phyloP scores from a whole-genome alignment of 2,113 vertebrate genomes.

The Mormyrus iriodes region DNA sequence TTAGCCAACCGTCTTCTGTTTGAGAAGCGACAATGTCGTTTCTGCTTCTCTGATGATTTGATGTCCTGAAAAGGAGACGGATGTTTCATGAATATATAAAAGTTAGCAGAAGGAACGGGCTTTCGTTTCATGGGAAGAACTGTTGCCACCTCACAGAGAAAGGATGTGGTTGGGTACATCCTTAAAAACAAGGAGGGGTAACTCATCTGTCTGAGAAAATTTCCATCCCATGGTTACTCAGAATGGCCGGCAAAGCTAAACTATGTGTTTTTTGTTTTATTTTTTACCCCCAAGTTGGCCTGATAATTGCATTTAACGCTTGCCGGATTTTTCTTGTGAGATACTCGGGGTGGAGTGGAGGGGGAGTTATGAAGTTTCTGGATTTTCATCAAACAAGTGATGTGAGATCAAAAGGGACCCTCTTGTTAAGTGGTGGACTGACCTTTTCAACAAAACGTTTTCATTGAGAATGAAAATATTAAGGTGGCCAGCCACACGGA shows the following conservation, averaged over 20 bases:
- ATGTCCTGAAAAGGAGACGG: neutral
- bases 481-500: neutral
- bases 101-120: neutral
- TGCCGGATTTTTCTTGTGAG: neutral
- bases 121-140: neutral
- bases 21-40: neutral
- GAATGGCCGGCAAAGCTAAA: neutral
- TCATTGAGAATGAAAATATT: neutral
- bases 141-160: neutral
- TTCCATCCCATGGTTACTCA: slow-evolving; percentile 21
- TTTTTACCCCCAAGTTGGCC: slow-evolving; percentile 21
- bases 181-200: neutral
- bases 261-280: slow-evolving; percentile 9
- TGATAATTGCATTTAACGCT: slow-evolving; percentile 29
- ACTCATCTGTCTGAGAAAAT: slow-evolving; percentile 17
- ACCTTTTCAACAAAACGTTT: neutral
- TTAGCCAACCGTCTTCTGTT: neutral
- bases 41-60: neutral
- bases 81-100: neutral
- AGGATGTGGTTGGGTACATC: neutral
- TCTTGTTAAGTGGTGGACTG: neutral
- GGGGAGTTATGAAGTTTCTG: no score
- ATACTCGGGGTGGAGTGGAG: neutral
- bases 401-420: neutral
- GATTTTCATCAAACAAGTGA: neutral